Conservation (phyloP, 2,113 vertebrate genomes). For the Calyptommatus sinebrachiatus region DNA sequence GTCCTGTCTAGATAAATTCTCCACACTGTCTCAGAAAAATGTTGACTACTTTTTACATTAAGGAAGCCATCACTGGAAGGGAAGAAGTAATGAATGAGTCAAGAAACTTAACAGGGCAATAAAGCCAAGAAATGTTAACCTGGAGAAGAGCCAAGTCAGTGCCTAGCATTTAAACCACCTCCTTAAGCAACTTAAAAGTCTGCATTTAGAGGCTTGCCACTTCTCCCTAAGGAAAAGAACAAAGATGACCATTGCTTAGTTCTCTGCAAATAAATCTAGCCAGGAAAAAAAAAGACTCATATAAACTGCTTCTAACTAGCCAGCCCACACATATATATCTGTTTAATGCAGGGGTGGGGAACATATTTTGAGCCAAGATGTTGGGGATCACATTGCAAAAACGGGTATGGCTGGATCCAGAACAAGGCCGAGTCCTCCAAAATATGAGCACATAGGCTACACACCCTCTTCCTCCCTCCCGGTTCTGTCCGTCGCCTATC, state of each 20-base stretch:
- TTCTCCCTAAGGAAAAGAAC: neutral
- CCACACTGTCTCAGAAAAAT: slow-evolving; percentile 13
- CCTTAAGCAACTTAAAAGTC: neutral
- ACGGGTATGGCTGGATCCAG: neutral
- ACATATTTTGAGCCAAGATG: neutral
- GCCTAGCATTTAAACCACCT: neutral
- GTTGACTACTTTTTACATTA: neutral
- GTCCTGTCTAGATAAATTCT: neutral
- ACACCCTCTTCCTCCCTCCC: neutral
- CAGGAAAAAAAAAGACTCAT: neutral
- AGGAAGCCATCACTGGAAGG: neutral
- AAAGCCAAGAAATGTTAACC: neutral
- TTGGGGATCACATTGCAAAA: neutral
- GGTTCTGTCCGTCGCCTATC: neutral
- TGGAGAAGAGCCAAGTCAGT: slow-evolving; percentile 4
- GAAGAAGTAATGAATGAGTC: neutral
- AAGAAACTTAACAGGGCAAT: rapidly evolving
- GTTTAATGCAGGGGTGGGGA: neutral
- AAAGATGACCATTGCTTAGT: neutral
- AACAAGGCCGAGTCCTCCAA: neutral
- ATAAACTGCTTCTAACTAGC: too few relatives aligned
- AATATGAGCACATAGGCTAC: neutral
- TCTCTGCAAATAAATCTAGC: neutral
- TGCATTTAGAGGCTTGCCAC: slow-evolving; percentile 1
- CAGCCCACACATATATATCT: neutral